phyloP scores from a whole-genome alignment of 2,888 invertebrate genomes.

The Periphyllus acericola region DNA sequence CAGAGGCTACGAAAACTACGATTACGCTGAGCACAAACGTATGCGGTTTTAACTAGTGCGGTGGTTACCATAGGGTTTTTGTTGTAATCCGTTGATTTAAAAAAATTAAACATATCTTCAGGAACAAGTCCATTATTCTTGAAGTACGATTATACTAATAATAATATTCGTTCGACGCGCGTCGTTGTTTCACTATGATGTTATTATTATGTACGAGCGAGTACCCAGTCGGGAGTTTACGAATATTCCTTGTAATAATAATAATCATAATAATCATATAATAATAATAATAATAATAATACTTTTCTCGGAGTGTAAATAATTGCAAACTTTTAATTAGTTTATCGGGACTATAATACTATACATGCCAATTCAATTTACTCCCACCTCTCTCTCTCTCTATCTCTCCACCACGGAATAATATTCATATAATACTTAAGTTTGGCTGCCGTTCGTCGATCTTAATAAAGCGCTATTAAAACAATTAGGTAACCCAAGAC shows the following conservation, averaged over 20 bases:
- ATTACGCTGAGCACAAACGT: too few species aligned
- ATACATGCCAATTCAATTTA: neutral
- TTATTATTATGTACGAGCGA: too few species aligned
- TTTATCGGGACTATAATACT: neutral
- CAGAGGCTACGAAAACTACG: too few species aligned
- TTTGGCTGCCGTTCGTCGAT: neutral
- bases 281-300: neutral
- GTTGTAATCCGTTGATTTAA: too few species aligned
- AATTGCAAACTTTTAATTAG: constrained; percentile 10
- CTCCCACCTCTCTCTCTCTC: neutral
- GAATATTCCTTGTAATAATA: neutral
- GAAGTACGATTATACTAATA: too few species aligned
- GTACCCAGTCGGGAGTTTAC: neutral
- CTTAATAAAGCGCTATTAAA: neutral
- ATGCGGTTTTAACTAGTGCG: too few species aligned
- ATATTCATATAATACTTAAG: neutral
- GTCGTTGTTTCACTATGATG: too few species aligned
- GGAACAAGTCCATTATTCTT: too few species aligned
- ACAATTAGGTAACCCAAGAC: neutral
- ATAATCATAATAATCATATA: neutral
- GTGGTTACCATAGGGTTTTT: too few species aligned
- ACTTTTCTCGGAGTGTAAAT: neutral
- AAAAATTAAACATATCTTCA: too few species aligned
- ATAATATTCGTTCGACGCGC: too few species aligned
- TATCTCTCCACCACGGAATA: too few species aligned